These are phyloP conservation scores for Naja naja DNA, from an alignment of 2,113 vertebrate species.

Conservation along the genomic window DNA sequence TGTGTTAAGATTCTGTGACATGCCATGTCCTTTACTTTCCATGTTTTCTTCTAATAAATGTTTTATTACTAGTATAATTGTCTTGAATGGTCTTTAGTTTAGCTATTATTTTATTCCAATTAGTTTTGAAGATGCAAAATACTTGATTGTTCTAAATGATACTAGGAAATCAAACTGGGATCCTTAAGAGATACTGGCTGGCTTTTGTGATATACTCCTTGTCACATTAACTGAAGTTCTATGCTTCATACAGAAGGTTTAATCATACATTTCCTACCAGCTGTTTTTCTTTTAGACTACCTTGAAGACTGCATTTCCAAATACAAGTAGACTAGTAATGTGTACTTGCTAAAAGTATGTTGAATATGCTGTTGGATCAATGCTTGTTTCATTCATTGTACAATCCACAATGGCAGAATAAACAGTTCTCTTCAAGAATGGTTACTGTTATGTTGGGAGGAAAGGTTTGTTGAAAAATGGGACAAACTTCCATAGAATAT, in stretches of 20 bases:
- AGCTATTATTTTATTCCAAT: not conserved
- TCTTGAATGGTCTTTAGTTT: slow-evolving; percentile 50
- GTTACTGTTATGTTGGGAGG: not conserved
- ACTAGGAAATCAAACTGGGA: not conserved
- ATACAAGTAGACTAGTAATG: not conserved
- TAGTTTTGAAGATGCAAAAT: not conserved
- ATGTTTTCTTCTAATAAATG: slow-evolving; percentile 82
- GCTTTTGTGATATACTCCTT: not conserved
- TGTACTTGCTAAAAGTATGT: not conserved
- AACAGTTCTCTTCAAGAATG: not conserved
- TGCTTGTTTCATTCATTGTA: not conserved
- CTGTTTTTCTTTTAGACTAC: not conserved
- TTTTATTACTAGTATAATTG: slow-evolving; percentile 73
- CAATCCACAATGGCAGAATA: not conserved
- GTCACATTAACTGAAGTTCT: not conserved
- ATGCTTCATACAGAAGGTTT: not conserved
- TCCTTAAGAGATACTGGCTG: not conserved
- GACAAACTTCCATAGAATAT: not conserved
- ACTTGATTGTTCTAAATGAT: not conserved
- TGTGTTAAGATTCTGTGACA: slow-evolving; percentile 69
- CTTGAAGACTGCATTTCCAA: not conserved
- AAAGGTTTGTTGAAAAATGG: not conserved
- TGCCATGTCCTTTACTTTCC: slow-evolving; percentile 77
- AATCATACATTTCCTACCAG: not conserved
- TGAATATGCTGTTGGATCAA: not conserved